These are phyloP conservation scores for Argyrosomus japonicus DNA, from an alignment of 2,113 vertebrate genomes.

Conservation along the genomic window DNA sequence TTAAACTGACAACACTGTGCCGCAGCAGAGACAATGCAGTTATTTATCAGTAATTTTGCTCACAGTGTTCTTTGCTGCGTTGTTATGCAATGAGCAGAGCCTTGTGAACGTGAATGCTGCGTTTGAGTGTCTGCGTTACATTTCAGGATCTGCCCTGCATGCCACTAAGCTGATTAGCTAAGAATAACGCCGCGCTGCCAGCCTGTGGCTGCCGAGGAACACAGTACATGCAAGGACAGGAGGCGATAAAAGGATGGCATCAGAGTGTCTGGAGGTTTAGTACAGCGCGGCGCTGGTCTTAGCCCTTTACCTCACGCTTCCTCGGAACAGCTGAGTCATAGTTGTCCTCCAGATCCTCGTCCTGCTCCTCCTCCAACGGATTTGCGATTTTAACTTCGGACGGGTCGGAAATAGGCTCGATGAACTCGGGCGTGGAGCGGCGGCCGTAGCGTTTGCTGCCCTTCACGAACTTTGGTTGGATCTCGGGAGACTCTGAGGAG, in stretches of 20 bases:
- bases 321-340: conserved; percentile 77
- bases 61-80: conserved; percentile 40
- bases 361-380: conserved; percentile 57
- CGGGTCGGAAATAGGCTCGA: conserved; percentile 80
- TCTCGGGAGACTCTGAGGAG: conserved; percentile 86
- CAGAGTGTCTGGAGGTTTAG: background rate
- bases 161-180: conserved; percentile 79
- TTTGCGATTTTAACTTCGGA: conserved; percentile 79
- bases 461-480: conserved; percentile 94
- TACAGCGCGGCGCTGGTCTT: background rate
- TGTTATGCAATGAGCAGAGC: conserved; percentile 48
- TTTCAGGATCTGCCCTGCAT: conserved; percentile 53
- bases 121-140: conserved; percentile 23
- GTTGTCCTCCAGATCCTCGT: conserved; percentile 71
- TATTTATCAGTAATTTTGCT: conserved; percentile 18
- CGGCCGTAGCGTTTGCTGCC: conserved; percentile 94
- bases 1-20: background rate
- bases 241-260: conserved; percentile 56
- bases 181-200: conserved; percentile 68
- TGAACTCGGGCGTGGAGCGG: conserved; percentile 90
- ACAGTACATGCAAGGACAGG: conserved; percentile 46
- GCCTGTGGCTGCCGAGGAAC: conserved; percentile 17
- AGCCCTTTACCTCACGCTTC: conserved; percentile 86
- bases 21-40: conserved; percentile 1
- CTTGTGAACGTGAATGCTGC: conserved; percentile 23